phyloP scores from a whole-genome alignment of 2,888 invertebrate genomes.

The Trachelus iudaicus region DNA sequence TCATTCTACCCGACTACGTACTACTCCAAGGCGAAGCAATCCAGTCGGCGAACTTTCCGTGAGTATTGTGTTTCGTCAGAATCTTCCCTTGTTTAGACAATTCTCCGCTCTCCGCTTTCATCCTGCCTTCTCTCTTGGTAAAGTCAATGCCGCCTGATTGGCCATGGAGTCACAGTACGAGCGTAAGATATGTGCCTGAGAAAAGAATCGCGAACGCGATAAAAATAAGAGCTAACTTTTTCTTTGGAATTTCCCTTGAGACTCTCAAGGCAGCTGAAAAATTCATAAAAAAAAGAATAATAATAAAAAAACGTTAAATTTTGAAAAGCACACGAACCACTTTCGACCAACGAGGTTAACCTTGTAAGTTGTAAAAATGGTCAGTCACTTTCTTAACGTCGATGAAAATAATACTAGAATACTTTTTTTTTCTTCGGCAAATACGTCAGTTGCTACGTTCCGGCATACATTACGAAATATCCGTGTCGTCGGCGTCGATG shows the following conservation, averaged over 20 bases:
- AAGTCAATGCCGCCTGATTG: background rate
- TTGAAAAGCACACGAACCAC: background rate
- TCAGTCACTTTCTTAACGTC: background rate
- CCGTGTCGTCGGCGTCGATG: slow-evolving; percentile 22
- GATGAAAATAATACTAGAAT: background rate
- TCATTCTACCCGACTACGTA: background rate
- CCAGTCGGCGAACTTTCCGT: background rate
- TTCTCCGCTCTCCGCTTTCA: background rate
- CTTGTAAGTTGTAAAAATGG: background rate
- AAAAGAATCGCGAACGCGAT: background rate
- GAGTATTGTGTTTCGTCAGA: background rate
- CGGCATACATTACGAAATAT: slow-evolving; percentile 40
- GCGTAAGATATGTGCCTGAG: background rate
- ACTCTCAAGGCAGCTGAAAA: background rate
- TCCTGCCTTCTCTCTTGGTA: background rate
- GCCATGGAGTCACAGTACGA: background rate
- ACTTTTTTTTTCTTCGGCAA: background rate
- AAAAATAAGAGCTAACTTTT: background rate
- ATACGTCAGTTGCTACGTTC: slow-evolving; percentile 21
- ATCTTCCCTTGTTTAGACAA: background rate
- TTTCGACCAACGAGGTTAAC: background rate
- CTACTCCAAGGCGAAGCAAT: background rate
- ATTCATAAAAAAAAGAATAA: background rate
- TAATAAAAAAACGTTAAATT: no score
- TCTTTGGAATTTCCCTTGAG: background rate